These are phyloP conservation scores for Whitmania pigra DNA, from an alignment of 1,140 invertebrate species.

Conservation along the genomic window DNA sequence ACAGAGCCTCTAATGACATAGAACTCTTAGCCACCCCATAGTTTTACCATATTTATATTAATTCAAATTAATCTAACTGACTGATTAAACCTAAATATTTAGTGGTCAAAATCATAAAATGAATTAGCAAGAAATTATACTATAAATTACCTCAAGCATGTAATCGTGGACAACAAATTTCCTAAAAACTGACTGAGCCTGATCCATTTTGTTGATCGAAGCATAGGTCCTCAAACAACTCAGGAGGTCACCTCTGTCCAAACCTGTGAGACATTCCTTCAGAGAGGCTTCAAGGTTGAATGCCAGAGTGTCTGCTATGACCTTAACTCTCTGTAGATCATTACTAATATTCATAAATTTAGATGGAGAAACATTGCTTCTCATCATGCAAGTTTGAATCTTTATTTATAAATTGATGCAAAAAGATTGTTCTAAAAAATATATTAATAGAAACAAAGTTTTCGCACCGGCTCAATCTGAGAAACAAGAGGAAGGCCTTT, in stretches of 20 bases:
- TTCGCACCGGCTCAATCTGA: slow-evolving; percentile 37
- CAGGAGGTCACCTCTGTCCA: slow-evolving; percentile 30
- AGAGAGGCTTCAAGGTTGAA: slow-evolving; percentile 51
- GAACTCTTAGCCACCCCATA: no score
- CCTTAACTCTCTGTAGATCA: slow-evolving; percentile 35
- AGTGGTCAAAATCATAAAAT: no score
- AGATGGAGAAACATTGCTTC: neutral
- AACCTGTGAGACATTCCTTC: slow-evolving; percentile 33
- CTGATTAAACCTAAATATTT: no score
- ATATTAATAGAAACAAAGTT: neutral
- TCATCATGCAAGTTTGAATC: neutral
- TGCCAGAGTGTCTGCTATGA: slow-evolving; percentile 42
- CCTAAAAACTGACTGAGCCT: slow-evolving; percentile 58
- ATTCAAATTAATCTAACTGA: no score
- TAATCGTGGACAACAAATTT: slow-evolving; percentile 58
- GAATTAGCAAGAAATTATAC: neutral
- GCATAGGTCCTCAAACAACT: slow-evolving; percentile 43
- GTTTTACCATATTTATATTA: no score
- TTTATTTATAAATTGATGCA: neutral
- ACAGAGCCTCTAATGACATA: no score
- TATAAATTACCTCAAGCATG: slow-evolving; percentile 48
- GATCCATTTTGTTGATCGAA: slow-evolving; percentile 48
- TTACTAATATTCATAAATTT: neutral
- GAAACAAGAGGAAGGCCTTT: slow-evolving; percentile 42
- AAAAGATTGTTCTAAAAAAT: neutral